These are phyloP conservation scores for Apus apus DNA, from an alignment of 2,113 vertebrate genomes.

Conservation along the genomic window DNA sequence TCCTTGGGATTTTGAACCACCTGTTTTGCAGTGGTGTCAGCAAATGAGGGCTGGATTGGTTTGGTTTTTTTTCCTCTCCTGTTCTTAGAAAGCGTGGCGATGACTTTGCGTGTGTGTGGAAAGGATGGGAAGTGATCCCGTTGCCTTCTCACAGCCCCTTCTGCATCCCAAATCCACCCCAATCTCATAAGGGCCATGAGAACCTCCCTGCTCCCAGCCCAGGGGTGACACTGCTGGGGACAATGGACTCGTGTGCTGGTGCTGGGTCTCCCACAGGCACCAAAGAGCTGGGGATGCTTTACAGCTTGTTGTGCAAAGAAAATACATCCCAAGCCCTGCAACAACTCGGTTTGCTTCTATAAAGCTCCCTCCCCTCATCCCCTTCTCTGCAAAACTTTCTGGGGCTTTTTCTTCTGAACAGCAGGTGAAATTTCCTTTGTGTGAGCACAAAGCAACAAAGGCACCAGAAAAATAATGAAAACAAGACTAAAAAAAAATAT, in stretches of 20 bases:
- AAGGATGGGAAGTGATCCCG: rapidly evolving
- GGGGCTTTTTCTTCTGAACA: conserved; percentile 41
- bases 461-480: conserved; percentile 26
- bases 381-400: conserved; percentile 24
- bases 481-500: background rate
- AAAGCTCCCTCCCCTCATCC: background rate
- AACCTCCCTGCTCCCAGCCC: background rate
- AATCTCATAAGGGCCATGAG: rapidly evolving
- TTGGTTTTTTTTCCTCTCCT: background rate
- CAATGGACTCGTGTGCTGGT: rapidly evolving
- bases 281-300: background rate
- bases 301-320: background rate
- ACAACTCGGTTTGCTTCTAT: background rate
- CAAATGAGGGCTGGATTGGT: background rate
- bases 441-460: background rate
- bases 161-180: background rate
- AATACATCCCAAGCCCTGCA: background rate
- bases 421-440: conserved; percentile 55
- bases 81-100: conserved; percentile 61
- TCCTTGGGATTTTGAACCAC: conserved; percentile 35
- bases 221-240: background rate
- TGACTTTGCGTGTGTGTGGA: background rate
- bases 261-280: background rate
- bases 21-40: conserved; percentile 48
- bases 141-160: background rate